Conservation (phyloP, 2,888 invertebrate genomes). For the Drosophila falleni region DNA sequence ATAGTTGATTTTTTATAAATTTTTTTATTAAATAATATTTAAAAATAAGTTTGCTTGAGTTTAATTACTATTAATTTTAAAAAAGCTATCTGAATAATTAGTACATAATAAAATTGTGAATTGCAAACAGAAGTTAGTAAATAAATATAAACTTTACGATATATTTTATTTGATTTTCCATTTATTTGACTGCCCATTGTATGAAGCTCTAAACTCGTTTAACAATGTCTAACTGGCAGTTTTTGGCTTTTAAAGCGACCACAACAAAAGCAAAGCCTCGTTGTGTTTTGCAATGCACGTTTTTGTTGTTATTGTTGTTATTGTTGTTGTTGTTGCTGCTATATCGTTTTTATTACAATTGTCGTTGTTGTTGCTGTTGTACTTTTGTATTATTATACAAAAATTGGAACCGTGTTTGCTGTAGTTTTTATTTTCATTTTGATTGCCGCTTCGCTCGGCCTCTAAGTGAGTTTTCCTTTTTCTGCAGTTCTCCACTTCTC, state of each 20-base stretch:
- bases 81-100: too few relatives aligned
- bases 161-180: not conserved
- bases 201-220: not conserved
- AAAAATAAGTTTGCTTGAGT: too few relatives aligned
- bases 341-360: constrained; percentile 28
- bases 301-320: constrained; percentile 16
- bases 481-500: constrained; percentile 14
- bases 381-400: constrained; percentile 33
- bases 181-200: constrained; percentile 10
- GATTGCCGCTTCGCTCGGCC: constrained; percentile 55
- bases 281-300: constrained; percentile 14
- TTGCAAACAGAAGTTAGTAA: too few relatives aligned
- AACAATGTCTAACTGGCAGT: not conserved
- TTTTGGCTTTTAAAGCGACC: constrained; percentile 29
- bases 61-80: too few relatives aligned
- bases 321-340: constrained; percentile 29
- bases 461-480: constrained; percentile 54
- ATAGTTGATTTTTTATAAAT: too few relatives aligned
- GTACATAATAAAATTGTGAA: too few relatives aligned
- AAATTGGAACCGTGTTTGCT: constrained; percentile 31
- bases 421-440: constrained; percentile 71
- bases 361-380: constrained; percentile 13
- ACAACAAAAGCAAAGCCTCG: constrained; percentile 9
- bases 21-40: too few relatives aligned
- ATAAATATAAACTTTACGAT: not conserved